Evolutionary conservation across 1,140 invertebrate genomes (phyloP), one percentile per base, ranked within the genome.

Genomic region (Drosophila serrata): DNA sequence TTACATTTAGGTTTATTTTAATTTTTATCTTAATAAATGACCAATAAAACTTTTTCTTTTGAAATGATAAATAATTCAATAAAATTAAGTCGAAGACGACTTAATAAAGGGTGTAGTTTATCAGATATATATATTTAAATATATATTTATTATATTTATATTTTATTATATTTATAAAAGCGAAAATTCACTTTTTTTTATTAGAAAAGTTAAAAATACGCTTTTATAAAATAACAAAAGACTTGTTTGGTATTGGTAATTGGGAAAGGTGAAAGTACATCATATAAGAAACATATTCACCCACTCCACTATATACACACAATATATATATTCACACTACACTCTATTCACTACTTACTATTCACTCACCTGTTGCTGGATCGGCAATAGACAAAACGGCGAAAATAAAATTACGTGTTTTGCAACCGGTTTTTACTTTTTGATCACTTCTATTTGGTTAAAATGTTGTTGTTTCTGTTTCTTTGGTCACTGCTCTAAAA

Each of bases 321-420:
- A 22, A 11, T 51, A n/a, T n/a, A n/a, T 37, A 15, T 37, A 12
- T 12, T 12, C 12, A 33, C 6, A 19, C 17, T 15, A 11, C 33
- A 4, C 17, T 15, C 31, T 22, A 53, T 53, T 53, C 31, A 22
- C 31, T 55, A 24, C 33, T 55, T 55, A 37, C 51, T 55, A 53
- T 53, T 42, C 39, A 45, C 69, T 73, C 69, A 73, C 69, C 69
- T 73, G 69, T 73, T 72, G 69, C 67, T 59, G 35, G 45, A 43
- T 35, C 33, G 17, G 9, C 40, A 24, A 39, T 53, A 53, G 33
- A 24, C 31, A n/a, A 55, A 48, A 17, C 46, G 46, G 19, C 29
- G 22, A 46, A 24, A 46, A 46, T 15, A 22, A 56, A 69, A 59
- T 72, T 55, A 73, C 67, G 65, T 59, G 53, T 59, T 70, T 72